Conservation (phyloP, 1,140 invertebrate genomes). For the Nilaparvata lugens region DNA sequence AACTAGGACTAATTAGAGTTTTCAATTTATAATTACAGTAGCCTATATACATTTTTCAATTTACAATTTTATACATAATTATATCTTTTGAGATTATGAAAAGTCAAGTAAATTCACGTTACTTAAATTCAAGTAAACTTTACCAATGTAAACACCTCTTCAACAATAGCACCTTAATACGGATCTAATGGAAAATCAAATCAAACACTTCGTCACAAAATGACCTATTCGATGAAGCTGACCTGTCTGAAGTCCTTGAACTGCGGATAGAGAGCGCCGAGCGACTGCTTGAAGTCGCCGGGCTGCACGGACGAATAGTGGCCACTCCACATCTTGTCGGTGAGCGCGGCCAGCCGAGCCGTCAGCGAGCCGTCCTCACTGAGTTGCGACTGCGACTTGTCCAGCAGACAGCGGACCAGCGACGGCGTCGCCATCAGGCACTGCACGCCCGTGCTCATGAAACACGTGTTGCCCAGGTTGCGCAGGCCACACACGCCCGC, state of each 20-base stretch:
- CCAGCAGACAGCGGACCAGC: constrained; percentile 46
- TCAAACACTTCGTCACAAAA: too few species aligned
- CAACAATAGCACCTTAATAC: too few species aligned
- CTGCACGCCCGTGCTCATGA: constrained; percentile 61
- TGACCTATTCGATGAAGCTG: too few species aligned
- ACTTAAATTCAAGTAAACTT: too few species aligned
- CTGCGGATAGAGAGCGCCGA: constrained; percentile 52
- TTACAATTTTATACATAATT: too few species aligned
- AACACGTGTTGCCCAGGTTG: constrained; percentile 62
- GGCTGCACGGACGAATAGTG: constrained; percentile 46
- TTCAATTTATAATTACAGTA: too few species aligned
- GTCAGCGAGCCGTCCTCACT: constrained; percentile 36
- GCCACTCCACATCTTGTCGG: constrained; percentile 54
- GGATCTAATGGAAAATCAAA: too few species aligned
- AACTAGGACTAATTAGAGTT: too few species aligned
- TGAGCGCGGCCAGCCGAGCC: constrained; percentile 45
- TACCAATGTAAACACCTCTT: too few species aligned
- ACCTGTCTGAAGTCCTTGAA: constrained; percentile 54
- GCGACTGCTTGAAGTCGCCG: constrained; percentile 49
- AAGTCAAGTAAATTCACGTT: too few species aligned
- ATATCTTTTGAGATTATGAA: too few species aligned
- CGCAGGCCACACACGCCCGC: constrained; percentile 54
- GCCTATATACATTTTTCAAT: too few species aligned
- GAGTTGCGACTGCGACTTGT: constrained; percentile 33
- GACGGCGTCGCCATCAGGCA: constrained; percentile 47